phyloP scores from a whole-genome alignment of 2,888 invertebrate genomes.

The Cerastis leucographa region DNA sequence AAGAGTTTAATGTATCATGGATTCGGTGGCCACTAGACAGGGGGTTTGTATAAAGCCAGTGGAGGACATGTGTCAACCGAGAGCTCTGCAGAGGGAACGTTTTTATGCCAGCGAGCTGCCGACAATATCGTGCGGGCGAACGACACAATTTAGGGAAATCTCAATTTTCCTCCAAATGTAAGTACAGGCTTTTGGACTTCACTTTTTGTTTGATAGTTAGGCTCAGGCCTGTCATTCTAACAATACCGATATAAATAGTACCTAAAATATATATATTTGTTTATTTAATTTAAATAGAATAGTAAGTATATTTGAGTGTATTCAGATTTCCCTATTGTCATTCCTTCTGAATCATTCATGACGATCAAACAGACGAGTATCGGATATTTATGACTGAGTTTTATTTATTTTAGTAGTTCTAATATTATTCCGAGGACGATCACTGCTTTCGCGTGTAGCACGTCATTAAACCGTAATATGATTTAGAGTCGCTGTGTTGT shows the following conservation, averaged over 20 bases:
- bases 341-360: constrained; percentile 64
- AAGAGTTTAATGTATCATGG: constrained; percentile 73
- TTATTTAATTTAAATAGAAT: constrained; percentile 25
- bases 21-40: constrained; percentile 70
- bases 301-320: constrained; percentile 38
- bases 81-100: constrained; percentile 71
- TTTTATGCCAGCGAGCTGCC: constrained; percentile 71
- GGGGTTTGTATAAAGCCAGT: constrained; percentile 79
- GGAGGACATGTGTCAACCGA: constrained; percentile 82
- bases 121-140: constrained; percentile 63
- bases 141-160: constrained; percentile 61
- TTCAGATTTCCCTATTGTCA: constrained; percentile 53
- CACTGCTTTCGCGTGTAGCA: constrained; percentile 39
- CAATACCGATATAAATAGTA: constrained; percentile 27
- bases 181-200: constrained; percentile 31
- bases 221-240: neutral
- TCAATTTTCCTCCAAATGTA: constrained; percentile 50
- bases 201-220: constrained; percentile 54
- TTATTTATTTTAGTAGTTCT: constrained; percentile 52
- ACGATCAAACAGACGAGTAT: constrained; percentile 45
- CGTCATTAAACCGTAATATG: constrained; percentile 35
- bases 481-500: constrained; percentile 19
- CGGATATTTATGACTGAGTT: constrained; percentile 52
- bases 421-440: constrained; percentile 43
- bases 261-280: constrained; percentile 11